Evolutionary conservation across 2,888 invertebrate species (phyloP), one percentile per base, ranked within the genome.

Genomic region (Eilema depressum): DNA sequence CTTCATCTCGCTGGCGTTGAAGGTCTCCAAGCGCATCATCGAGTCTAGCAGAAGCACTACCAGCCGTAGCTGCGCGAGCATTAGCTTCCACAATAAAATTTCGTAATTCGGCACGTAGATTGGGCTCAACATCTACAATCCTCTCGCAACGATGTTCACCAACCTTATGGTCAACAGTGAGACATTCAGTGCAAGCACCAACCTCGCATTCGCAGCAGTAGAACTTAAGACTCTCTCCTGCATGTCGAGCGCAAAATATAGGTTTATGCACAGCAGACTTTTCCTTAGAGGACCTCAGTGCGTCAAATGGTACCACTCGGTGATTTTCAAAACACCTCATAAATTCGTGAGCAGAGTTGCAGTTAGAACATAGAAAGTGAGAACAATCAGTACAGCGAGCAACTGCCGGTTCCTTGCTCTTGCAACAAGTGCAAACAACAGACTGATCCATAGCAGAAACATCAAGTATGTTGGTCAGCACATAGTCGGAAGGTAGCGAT

Each of bases 251-350:
- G 90, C 99, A 99, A 88, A 97, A 97, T 73, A 99, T 96, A 57
- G 98, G 98, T 91, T 98, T 98, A 88, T 98, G 98, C 80, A 99
- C 97, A 68, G 98, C 97, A 78, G 98, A 96, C 84, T 97, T 97
- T 88, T 98, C 97, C 84, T 97, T 97, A 78, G 97, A 97, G 83
- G 96, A 96, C 85, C 97, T 97, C 88, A 98, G 96, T 82, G 98
- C 98, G 85, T 98, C 98, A 88, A 99, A 97, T 61, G 98, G 97
- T 68, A 98, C 97, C 57, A 99, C 99, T 91, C 97, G 96, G 91
- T 99, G 99, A 86, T 98, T 98, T 92, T 99, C 99, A 90, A 99
- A 99, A 95, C 99, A 99, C 81, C 98, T 96, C 99, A 99, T 99
- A 88, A 98, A 99, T 91, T 98, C 98, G 92, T 99, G 99, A 72